phyloP scores from a whole-genome alignment of 2,113 vertebrate species.

The Aspiorhynchus laticeps region DNA sequence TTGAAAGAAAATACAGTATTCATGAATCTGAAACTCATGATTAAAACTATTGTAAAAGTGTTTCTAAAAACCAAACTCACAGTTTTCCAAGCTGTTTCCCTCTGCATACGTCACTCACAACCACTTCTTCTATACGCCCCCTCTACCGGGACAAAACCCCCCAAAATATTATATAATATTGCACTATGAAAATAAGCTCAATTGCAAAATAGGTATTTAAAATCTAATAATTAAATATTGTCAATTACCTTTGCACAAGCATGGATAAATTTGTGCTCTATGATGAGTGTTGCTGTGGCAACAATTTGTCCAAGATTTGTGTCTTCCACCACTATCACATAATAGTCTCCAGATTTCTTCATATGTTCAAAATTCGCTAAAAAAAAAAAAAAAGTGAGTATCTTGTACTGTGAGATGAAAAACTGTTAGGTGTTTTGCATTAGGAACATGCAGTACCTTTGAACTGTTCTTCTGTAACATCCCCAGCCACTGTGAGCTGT shows the following conservation, averaged over 20 bases:
- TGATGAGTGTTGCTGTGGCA: slow-evolving; percentile 91
- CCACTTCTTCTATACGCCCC: slow-evolving; percentile 95
- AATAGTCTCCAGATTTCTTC: slow-evolving; percentile 94
- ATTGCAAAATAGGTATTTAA: neutral
- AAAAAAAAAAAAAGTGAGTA: slow-evolving; percentile 54
- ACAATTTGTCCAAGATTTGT: slow-evolving; percentile 87
- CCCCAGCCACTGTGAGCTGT: slow-evolving; percentile 88
- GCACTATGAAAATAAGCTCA: neutral
- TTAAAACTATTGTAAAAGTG: neutral
- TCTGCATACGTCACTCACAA: slow-evolving; percentile 89
- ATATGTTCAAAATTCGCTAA: slow-evolving; percentile 94
- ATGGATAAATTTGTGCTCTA: slow-evolving; percentile 97
- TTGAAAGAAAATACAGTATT: neutral
- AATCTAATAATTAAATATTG: too few relatives aligned
- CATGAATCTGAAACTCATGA: neutral
- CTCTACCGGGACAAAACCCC: slow-evolving; percentile 75
- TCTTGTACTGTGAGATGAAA: neutral
- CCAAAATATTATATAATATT: neutral
- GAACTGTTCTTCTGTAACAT: slow-evolving; percentile 88
- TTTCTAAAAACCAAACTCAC: slow-evolving; percentile 78
- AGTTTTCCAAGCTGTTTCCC: slow-evolving; percentile 97
- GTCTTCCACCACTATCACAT: slow-evolving; percentile 91
- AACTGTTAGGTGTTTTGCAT: neutral
- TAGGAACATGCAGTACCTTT: slow-evolving; percentile 44
- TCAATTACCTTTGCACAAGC: slow-evolving; percentile 90